Percentiles rank a stretch among this genome's conserved stretches.
Conservation (phyloP, 2,113 vertebrate species). For the Euleptes europaea region DNA sequence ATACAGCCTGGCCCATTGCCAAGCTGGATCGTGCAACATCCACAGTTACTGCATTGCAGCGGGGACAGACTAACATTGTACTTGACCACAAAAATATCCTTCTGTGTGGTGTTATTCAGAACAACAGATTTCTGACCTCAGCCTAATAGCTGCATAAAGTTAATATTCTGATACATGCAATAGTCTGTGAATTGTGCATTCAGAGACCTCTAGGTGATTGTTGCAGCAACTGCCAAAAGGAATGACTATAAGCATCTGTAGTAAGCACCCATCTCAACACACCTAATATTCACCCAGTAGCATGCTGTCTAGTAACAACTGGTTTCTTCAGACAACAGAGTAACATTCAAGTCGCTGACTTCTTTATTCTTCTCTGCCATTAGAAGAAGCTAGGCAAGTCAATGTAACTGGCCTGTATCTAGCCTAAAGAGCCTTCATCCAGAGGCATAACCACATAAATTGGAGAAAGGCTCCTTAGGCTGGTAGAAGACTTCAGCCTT, state of each 20-base stretch:
- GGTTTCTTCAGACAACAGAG: not conserved
- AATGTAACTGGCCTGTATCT: not conserved
- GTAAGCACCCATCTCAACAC: not conserved
- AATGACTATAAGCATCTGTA: not conserved
- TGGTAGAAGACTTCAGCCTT: too few relatives aligned
- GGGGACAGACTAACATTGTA: constrained; percentile 75
- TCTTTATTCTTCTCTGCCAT: not conserved
- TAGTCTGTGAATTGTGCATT: not conserved
- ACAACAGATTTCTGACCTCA: fast-evolving
- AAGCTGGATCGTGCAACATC: constrained; percentile 78
- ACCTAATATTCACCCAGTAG: not conserved
- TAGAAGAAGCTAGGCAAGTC: not conserved
- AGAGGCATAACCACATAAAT: too few relatives aligned
- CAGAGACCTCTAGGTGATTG: not conserved
- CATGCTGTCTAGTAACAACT: not conserved
- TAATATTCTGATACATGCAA: not conserved
- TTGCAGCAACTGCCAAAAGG: not conserved
- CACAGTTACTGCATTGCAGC: constrained; percentile 72
- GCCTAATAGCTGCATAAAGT: constrained; percentile 8
- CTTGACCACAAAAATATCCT: constrained; percentile 81
- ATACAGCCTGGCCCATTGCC: constrained; percentile 73
- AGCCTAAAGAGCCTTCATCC: too few relatives aligned
- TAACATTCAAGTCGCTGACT: not conserved
- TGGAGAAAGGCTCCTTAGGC: too few relatives aligned
- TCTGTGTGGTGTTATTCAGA: not conserved